Conservation (phyloP, 2,888 invertebrate species). For the Eurois occulta region DNA sequence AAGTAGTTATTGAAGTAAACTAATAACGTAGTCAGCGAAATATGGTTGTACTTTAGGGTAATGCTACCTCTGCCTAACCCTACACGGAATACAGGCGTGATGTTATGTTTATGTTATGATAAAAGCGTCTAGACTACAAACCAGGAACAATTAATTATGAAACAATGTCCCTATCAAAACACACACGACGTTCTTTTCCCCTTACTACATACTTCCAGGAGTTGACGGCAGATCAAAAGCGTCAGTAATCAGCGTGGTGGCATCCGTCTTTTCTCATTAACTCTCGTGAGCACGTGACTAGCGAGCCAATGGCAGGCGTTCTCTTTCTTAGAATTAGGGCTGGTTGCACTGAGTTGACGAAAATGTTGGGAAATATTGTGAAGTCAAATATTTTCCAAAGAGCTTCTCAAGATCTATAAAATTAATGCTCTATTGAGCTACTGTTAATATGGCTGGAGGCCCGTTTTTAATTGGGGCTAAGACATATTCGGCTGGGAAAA, state of each 20-base stretch:
- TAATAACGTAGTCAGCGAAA: too few species aligned
- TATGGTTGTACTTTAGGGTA: background rate
- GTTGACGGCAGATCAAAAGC: constrained; percentile 64
- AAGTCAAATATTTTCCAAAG: background rate
- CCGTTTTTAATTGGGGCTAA: background rate
- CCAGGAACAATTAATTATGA: constrained; percentile 9
- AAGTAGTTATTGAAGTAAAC: too few species aligned
- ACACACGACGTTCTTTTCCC: constrained; percentile 25
- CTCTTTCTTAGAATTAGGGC: constrained; percentile 63
- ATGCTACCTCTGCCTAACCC: background rate
- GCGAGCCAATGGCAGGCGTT: constrained; percentile 33
- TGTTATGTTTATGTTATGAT: background rate
- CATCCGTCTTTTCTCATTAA: constrained; percentile 65
- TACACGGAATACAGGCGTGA: background rate
- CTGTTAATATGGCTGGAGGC: background rate
- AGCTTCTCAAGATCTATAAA: background rate
- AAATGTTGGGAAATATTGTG: background rate
- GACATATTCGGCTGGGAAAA: background rate
- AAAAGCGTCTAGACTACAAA: constrained; percentile 21
- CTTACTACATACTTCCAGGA: constrained; percentile 41
- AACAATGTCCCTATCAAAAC: constrained; percentile 26
- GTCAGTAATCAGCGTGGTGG: constrained; percentile 52
- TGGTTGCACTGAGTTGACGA: constrained; percentile 21
- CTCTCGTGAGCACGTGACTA: constrained; percentile 57
- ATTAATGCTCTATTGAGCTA: background rate